phyloP scores from a whole-genome alignment of 2,888 invertebrate genomes.

The Mythimna loreyi region DNA sequence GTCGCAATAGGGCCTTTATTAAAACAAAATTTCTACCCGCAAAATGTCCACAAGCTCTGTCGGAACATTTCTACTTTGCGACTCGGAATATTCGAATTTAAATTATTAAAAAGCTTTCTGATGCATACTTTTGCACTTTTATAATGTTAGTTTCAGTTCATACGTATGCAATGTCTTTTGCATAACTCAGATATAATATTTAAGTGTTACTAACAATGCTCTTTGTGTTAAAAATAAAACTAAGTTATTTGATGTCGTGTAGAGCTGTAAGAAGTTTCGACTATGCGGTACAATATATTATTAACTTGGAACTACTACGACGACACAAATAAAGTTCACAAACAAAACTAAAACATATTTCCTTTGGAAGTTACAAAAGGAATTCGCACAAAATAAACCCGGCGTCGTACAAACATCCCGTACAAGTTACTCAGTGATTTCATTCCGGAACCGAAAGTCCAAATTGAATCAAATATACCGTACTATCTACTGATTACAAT shows the following conservation, averaged over 20 bases:
- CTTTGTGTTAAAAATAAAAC: constrained; percentile 30
- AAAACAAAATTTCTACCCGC: constrained; percentile 89
- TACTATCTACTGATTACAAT: constrained; percentile 77
- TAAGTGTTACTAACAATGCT: constrained; percentile 19
- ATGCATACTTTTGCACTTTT: constrained; percentile 44
- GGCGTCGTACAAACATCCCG: constrained; percentile 57
- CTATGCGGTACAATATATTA: constrained; percentile 27
- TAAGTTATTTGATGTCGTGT: constrained; percentile 14
- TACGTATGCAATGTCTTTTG: constrained; percentile 17
- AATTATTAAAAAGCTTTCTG: constrained; percentile 69
- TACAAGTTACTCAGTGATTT: constrained; percentile 65
- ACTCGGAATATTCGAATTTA: constrained; percentile 69
- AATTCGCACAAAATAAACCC: constrained; percentile 58
- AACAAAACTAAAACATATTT: constrained; percentile 58
- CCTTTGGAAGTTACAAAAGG: constrained; percentile 44
- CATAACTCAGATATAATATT: constrained; percentile 35
- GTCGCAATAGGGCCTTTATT: constrained; percentile 86
- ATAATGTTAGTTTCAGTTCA: constrained; percentile 24
- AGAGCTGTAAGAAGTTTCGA: constrained; percentile 13
- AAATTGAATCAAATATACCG: constrained; percentile 82
- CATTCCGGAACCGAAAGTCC: constrained; percentile 67
- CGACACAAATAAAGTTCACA: constrained; percentile 52
- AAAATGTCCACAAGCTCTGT: constrained; percentile 84
- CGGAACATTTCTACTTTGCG: constrained; percentile 69
- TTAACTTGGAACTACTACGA: constrained; percentile 24